phyloP scores from a whole-genome alignment of 2,113 vertebrate genomes.

The Proterorhinus semilunaris region DNA sequence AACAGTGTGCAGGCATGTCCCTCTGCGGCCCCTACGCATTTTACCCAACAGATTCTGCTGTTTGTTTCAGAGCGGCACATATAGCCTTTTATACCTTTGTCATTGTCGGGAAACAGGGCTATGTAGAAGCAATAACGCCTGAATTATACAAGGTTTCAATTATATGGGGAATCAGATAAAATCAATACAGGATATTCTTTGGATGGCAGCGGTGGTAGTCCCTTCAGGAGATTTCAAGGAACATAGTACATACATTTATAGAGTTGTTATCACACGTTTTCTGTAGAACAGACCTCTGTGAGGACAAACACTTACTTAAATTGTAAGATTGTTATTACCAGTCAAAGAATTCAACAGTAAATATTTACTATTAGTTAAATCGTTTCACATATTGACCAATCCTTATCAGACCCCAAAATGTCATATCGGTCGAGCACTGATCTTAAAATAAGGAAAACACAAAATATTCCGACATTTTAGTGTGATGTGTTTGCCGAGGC shows the following conservation, averaged over 20 bases:
- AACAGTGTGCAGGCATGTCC: conserved; percentile 27
- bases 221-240: background rate
- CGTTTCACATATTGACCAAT: no score
- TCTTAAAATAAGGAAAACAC: no score
- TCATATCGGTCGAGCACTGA: no score
- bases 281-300: no score
- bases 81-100: conserved; percentile 37
- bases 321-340: no score
- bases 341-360: no score
- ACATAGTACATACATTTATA: background rate
- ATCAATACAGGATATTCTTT: conserved; percentile 16
- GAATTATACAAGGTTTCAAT: conserved; percentile 39
- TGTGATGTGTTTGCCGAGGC: no score
- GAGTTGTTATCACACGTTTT: background rate
- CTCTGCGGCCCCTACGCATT: conserved; percentile 25
- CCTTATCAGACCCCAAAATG: no score
- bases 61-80: conserved; percentile 49
- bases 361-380: no score
- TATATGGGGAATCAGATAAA: conserved; percentile 18
- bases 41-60: conserved; percentile 54
- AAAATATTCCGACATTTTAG: no score
- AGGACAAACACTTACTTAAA: no score
- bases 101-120: conserved; percentile 21
- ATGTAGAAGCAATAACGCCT: conserved; percentile 13
- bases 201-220: background rate